A percentile compares a stretch with the other conserved stretches of the same genome.
phyloP scores from a whole-genome alignment of 2,797 vertebrate species.

The Tauraco hartlaubi region DNA sequence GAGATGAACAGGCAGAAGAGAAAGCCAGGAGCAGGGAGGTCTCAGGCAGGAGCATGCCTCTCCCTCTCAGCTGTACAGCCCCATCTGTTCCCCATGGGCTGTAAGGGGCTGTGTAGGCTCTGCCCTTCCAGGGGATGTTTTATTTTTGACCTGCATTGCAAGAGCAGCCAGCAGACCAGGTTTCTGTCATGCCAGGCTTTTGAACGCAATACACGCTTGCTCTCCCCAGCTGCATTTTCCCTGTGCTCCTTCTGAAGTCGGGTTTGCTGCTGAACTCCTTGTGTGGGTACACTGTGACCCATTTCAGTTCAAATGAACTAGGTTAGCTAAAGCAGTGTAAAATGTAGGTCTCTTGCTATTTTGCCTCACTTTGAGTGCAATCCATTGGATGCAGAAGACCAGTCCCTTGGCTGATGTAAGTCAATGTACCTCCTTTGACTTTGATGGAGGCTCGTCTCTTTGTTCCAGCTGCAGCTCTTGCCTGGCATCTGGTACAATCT shows the following conservation, averaged over 20 bases:
- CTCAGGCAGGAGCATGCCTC: fast-evolving
- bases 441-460: not conserved
- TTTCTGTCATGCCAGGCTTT: not conserved
- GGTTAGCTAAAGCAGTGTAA: slow-evolving; percentile 50
- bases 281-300: slow-evolving; percentile 67
- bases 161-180: not conserved
- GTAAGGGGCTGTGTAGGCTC: not conserved
- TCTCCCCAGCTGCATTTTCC: slow-evolving; percentile 36
- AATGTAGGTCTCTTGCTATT: slow-evolving; percentile 52
- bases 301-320: slow-evolving; percentile 60
- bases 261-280: slow-evolving; percentile 47
- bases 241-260: slow-evolving; percentile 24
- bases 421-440: not conserved
- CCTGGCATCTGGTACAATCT: not conserved
- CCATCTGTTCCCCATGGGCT: not conserved
- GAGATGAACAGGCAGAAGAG: not conserved
- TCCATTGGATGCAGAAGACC: not conserved
- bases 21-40: not conserved
- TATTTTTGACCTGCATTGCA: not conserved
- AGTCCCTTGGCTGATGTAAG: not conserved
- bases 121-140: not conserved
- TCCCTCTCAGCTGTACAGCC: not conserved
- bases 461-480: not conserved
- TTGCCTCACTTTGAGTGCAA: not conserved
- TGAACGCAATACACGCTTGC: not conserved